Evolutionary conservation across 2,113 vertebrate species (phyloP).

Genomic region (Dendropsophus ebraccatus): DNA sequence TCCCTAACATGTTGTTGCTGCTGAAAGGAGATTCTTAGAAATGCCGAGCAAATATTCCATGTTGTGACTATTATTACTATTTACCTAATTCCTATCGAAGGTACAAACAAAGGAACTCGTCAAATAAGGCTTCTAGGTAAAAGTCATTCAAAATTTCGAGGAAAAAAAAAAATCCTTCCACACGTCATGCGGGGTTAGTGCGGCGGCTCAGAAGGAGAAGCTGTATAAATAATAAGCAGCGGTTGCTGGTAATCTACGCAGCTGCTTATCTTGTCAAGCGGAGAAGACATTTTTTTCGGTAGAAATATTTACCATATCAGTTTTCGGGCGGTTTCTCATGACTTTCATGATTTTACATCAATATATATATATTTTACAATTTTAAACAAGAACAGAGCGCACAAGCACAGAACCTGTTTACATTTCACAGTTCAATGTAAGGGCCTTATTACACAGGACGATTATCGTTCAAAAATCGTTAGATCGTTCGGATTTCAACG

Average conservation of each 20-base stretch:
- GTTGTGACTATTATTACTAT: slow-evolving; percentile 41
- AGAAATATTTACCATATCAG: slow-evolving; percentile 33
- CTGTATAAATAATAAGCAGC: slow-evolving; percentile 4
- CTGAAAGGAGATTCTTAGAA: neutral
- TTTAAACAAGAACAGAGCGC: slow-evolving; percentile 5
- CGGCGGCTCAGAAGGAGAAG: neutral
- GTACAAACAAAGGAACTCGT: neutral
- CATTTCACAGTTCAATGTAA: neutral
- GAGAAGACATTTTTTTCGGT: slow-evolving; percentile 14
- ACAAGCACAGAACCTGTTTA: neutral
- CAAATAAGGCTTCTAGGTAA: slow-evolving; percentile 50
- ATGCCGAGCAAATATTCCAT: neutral
- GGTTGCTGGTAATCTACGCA: neutral
- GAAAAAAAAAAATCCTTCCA: neutral
- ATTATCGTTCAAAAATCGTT: too few species aligned
- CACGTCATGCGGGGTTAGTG: neutral
- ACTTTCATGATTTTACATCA: neutral
- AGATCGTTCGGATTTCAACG: too few species aligned
- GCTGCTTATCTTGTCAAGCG: slow-evolving; percentile 37
- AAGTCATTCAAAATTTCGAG: slow-evolving; percentile 19
- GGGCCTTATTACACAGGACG: too few species aligned
- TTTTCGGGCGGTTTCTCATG: slow-evolving; percentile 16
- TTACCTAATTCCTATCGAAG: slow-evolving; percentile 36
- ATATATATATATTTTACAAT: neutral
- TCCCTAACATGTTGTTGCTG: neutral